Evolutionary conservation across 2,888 invertebrate genomes (phyloP).

Genomic region (Drosophila tanythrix): DNA sequence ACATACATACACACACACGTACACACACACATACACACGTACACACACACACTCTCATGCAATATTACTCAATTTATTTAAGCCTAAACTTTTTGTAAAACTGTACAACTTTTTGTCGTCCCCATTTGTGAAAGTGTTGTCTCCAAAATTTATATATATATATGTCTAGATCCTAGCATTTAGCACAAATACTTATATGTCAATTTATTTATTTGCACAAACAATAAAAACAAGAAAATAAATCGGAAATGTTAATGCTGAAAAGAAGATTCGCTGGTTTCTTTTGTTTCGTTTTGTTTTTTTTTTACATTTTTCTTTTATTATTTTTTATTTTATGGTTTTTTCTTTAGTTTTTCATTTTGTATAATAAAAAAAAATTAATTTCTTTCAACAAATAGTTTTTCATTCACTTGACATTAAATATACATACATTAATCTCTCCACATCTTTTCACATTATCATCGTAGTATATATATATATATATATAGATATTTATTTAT

Average conservation of each 20-base stretch:
- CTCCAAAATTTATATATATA: background rate
- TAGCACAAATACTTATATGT: conserved; percentile 40
- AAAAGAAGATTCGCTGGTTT: conserved; percentile 15
- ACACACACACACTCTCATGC: background rate
- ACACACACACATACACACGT: background rate
- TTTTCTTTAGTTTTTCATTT: conserved; percentile 63
- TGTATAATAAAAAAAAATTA: conserved; percentile 77
- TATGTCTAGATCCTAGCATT: conserved; percentile 40
- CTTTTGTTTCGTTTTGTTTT: conserved; percentile 31
- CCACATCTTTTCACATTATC: conserved; percentile 41
- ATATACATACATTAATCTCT: conserved; percentile 66
- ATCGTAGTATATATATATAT: conserved; percentile 40
- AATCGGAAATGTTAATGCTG: conserved; percentile 11
- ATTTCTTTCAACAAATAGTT: conserved; percentile 77
- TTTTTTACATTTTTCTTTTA: conserved; percentile 57
- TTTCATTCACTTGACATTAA: conserved; percentile 75
- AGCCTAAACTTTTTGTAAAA: conserved; percentile 21
- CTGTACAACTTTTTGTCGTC: conserved; percentile 12
- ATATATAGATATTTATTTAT: conserved; percentile 34
- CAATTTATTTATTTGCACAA: conserved; percentile 54
- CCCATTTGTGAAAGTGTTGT: conserved; percentile 5
- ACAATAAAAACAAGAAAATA: conserved; percentile 29
- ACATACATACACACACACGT: background rate
- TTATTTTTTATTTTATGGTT: conserved; percentile 55
- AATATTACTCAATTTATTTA: conserved; percentile 14